Conservation (phyloP, 37 sponge, comb jelly and placozoan species). For the Aplysina aerophoba region DNA sequence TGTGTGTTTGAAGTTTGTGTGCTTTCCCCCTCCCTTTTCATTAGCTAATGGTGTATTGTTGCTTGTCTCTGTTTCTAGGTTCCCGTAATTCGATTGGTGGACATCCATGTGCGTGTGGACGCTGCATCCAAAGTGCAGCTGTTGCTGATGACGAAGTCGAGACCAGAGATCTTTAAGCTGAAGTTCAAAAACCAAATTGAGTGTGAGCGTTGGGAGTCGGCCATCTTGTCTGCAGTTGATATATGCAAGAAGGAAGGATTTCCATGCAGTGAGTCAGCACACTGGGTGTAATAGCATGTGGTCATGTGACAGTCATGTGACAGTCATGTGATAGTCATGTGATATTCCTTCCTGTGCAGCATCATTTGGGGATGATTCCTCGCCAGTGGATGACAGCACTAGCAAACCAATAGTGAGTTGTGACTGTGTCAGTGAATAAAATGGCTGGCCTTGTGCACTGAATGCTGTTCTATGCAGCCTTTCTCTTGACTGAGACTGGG, state of each 20-base stretch:
- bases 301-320: no score
- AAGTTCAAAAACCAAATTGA: slow-evolving; percentile 72
- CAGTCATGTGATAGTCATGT: no score
- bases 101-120: slow-evolving; percentile 72
- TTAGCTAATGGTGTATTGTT: background rate
- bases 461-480: no score
- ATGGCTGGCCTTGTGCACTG: no score
- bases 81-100: slow-evolving; percentile 75
- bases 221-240: slow-evolving; percentile 56
- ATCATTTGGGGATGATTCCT: background rate
- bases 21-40: no score
- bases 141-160: slow-evolving; percentile 59
- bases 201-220: slow-evolving; percentile 69
- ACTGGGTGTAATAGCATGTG: background rate
- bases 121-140: slow-evolving; percentile 72
- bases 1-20: no score
- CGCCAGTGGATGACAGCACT: background rate
- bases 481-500: no score
- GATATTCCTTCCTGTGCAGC: background rate
- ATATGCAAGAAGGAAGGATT: slow-evolving; percentile 67
- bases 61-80: slow-evolving; percentile 44
- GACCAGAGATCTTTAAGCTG: slow-evolving; percentile 73
- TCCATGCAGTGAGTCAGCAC: slow-evolving; percentile 56
- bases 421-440: no score
- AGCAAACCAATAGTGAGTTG: no score